Base-by-base conservation (phyloP, 1,140 invertebrate genomes). In the Elymnias hypermnestra region DNA sequence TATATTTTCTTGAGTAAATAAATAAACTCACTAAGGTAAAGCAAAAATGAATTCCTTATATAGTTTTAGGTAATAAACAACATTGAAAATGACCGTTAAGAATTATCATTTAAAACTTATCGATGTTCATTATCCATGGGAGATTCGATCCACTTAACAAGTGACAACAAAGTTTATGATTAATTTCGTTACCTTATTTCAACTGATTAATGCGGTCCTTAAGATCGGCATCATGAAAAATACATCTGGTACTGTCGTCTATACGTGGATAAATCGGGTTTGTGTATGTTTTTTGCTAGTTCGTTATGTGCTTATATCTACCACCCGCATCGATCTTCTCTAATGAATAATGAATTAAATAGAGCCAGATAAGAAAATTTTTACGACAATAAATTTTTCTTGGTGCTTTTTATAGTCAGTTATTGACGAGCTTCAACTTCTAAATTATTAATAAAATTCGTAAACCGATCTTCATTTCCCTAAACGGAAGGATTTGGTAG, bases 301-400 rank as follows among this genome's bases (percentile, higher is more conserved):
- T 57, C 46, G 55, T 58, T 55, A 54, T 53, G 51, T 55, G 55
- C 54, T 66, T 56, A 57, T 57, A 60, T 61, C 54, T 57, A 59
- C 70, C 70, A 66, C 67, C 64, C 64, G 64, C 64, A 64, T 71
- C 60, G 67, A 55, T 50, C 41, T 54, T 44, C 52, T 37, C 52
- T 68, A 57, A 64, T 70, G 63, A 70, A 70, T 70, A 64, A 70
- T 70, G 53, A 62, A 70, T 64, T 45, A 47, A 57, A 64, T 57
- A 66, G 53, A 55, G 37, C 44, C 50, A 57, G 53, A 55, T 57
- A 63, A 65, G 49, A 60, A 54, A 57, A 51, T 28, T 48, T 53
- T 57, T 53, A 47, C 56, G 23, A 53, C 39, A 36, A 56, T 53
- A 29, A 49, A 33, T 53, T 53, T 45, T 61, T 61, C 44, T 50